phyloP scores from a whole-genome alignment of 2,888 invertebrate species.

The Pandemis corylana region DNA sequence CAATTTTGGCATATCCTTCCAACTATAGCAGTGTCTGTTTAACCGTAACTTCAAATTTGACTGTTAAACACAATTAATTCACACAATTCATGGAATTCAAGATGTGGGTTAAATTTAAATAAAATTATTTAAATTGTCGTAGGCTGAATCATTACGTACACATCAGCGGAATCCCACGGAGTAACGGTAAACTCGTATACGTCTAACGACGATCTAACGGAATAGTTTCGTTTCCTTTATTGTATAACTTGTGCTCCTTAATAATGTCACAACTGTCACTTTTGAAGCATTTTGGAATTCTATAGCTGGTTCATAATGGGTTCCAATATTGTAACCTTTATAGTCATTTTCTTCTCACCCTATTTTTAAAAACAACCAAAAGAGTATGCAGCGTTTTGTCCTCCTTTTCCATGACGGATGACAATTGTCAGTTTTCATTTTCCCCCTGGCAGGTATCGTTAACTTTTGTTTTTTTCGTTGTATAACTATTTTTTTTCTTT shows the following conservation, averaged over 20 bases:
- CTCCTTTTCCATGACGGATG: too few species aligned
- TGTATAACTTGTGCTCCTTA: conserved; percentile 32
- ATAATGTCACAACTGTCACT: conserved; percentile 4
- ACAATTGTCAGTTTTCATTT: too few species aligned
- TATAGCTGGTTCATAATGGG: neutral
- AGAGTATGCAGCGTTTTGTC: neutral
- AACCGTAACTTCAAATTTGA: neutral
- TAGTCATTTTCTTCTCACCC: neutral
- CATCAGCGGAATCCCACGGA: conserved; percentile 29
- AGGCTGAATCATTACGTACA: conserved; percentile 31
- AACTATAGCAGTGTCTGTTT: neutral
- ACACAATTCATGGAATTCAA: neutral
- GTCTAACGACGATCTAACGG: conserved; percentile 35
- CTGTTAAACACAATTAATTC: neutral
- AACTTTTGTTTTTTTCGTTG: conserved; percentile 6
- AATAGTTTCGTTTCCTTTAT: conserved; percentile 36
- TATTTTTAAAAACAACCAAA: neutral
- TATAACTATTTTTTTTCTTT: conserved; percentile 58
- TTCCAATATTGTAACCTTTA: neutral
- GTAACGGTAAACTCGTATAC: conserved; percentile 31
- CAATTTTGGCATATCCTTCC: neutral
- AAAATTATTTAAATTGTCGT: conserved; percentile 28
- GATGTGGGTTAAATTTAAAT: conserved; percentile 32
- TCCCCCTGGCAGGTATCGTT: too few species aligned
- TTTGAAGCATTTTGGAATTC: neutral